phyloP scores from a whole-genome alignment of 2,113 vertebrate genomes.

The Rhombomys opimus region DNA sequence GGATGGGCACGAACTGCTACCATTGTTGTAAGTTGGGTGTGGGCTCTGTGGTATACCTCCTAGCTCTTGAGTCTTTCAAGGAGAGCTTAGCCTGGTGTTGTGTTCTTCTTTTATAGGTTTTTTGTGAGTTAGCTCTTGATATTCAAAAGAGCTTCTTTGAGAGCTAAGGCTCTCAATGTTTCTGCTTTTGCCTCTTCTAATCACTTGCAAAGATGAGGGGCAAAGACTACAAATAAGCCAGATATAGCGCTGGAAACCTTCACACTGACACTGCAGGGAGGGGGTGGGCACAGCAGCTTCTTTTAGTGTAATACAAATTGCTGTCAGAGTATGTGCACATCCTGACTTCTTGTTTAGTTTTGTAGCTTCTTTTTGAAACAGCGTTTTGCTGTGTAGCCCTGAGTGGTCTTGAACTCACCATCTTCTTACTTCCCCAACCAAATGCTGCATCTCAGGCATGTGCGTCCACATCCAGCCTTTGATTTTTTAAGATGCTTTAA shows the following conservation, averaged over 20 bases:
- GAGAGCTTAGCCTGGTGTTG: background rate
- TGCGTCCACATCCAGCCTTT: background rate
- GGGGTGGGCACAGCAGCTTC: background rate
- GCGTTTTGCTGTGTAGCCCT: background rate
- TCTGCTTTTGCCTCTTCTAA: conserved; percentile 17
- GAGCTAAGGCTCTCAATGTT: conserved; percentile 48
- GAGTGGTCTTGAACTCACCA: background rate
- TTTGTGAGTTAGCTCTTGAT: conserved; percentile 60
- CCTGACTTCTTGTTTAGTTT: background rate
- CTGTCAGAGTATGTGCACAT: background rate
- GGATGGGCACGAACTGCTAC: conserved; percentile 23
- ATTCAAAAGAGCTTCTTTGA: conserved; percentile 52
- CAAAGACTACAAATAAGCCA: background rate
- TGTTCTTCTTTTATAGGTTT: background rate
- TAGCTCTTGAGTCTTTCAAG: conserved; percentile 55
- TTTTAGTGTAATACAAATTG: background rate
- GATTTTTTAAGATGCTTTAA: background rate
- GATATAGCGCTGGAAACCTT: background rate
- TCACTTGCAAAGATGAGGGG: background rate
- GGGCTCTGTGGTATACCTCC: background rate
- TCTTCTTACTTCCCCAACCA: background rate
- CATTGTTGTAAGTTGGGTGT: background rate
- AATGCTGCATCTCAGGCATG: background rate
- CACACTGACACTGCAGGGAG: background rate
- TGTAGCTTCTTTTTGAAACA: background rate